Conservation (phyloP, 2,888 invertebrate genomes). For the Diachrysia chrysitis region DNA sequence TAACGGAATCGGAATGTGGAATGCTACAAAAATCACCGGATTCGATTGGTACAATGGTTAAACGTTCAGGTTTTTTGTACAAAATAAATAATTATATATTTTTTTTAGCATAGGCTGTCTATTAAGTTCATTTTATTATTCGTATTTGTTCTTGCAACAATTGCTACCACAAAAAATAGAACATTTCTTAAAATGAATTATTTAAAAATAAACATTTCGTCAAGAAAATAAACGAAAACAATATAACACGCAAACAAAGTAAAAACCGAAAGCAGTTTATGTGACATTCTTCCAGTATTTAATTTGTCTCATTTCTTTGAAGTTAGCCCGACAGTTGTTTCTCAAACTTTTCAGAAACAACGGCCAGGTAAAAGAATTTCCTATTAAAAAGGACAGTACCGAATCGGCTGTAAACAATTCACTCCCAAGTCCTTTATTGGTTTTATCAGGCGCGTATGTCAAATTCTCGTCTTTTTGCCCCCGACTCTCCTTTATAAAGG, state of each 20-base stretch:
- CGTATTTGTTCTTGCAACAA: neutral
- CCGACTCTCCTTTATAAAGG: constrained; percentile 50
- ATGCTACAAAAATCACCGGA: neutral
- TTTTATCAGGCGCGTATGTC: constrained; percentile 78
- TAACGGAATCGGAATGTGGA: constrained; percentile 17
- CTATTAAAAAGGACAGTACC: constrained; percentile 82
- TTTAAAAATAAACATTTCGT: constrained; percentile 22
- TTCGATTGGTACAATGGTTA: neutral
- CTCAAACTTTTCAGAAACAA: constrained; percentile 74
- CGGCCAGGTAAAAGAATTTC: constrained; percentile 81
- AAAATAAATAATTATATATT: too few relatives aligned
- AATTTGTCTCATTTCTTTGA: constrained; percentile 82
- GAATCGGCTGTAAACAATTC: constrained; percentile 83
- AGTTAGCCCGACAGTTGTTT: constrained; percentile 71
- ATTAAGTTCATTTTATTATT: neutral
- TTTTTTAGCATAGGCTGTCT: too few relatives aligned
- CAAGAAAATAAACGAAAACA: constrained; percentile 41
- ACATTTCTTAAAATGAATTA: constrained; percentile 8
- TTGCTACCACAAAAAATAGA: neutral
- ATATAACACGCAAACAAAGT: constrained; percentile 27
- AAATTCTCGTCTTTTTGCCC: constrained; percentile 64
- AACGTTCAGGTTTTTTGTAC: neutral
- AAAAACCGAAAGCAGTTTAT: constrained; percentile 30
- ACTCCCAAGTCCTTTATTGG: constrained; percentile 78
- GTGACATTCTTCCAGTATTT: constrained; percentile 63